phyloP scores from a whole-genome alignment of 2,797 vertebrate genomes.

The Gambelia wislizenii region DNA sequence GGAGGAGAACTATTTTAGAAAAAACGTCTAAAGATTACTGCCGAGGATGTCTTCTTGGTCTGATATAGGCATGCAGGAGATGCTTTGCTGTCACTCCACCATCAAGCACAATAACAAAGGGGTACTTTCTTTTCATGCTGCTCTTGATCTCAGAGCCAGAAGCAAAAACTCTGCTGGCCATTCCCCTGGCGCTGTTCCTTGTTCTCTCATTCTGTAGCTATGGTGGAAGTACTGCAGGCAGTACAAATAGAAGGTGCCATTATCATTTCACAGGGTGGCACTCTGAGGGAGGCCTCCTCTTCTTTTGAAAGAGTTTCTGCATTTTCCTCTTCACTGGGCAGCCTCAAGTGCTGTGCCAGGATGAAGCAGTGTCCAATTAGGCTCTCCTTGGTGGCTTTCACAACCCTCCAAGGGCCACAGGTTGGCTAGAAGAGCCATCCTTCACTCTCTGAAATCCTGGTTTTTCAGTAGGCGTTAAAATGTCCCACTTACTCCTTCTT shows the following conservation, averaged over 20 bases:
- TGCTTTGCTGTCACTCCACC: constrained; percentile 22
- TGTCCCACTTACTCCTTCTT: no score
- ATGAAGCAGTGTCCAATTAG: not conserved
- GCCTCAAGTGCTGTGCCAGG: not conserved
- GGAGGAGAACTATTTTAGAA: fast-evolving
- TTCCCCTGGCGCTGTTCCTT: constrained; percentile 46
- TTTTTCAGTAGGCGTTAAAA: no score
- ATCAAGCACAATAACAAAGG: constrained; percentile 57
- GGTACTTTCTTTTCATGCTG: constrained; percentile 54
- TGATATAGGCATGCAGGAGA: not conserved
- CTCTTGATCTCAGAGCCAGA: constrained; percentile 59
- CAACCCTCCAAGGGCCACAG: no score
- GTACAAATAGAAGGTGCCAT: not conserved
- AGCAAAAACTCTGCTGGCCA: constrained; percentile 27
- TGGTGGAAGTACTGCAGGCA: constrained; percentile 22
- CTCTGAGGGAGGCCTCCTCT: not conserved
- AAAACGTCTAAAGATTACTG: not conserved
- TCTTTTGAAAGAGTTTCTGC: not conserved
- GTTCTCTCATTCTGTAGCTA: constrained; percentile 24
- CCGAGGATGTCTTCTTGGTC: fast-evolving
- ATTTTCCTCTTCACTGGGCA: not conserved
- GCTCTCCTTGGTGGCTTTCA: not conserved
- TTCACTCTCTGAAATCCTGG: no score
- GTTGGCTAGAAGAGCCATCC: no score
- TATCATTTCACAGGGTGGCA: not conserved